Evolutionary conservation across 35 echinoderm and acorn worm genomes (phyloP).

Genomic region (Diadema setosum): DNA sequence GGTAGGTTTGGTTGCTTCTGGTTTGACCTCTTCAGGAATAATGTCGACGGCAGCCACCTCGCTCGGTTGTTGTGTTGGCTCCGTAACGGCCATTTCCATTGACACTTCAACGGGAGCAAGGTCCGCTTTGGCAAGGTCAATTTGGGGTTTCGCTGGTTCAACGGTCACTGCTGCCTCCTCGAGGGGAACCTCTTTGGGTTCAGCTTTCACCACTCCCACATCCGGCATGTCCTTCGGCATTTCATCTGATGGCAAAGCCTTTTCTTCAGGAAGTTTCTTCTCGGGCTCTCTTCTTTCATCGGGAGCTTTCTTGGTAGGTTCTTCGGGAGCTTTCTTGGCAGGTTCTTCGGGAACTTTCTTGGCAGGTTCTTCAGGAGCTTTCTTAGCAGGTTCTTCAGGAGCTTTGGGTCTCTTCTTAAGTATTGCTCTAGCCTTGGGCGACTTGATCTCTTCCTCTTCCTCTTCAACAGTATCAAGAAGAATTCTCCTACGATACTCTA

Average conservation of each 20-base stretch:
- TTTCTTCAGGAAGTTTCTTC: background rate
- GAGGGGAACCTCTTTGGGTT: background rate
- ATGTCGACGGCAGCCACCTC: background rate
- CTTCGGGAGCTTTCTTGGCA: background rate
- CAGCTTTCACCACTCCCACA: background rate
- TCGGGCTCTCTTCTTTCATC: background rate
- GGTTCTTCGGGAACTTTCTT: background rate
- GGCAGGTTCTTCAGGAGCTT: background rate
- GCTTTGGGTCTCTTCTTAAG: background rate
- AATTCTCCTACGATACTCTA: slow-evolving; percentile 18
- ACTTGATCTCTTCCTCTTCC: slow-evolving; percentile 14
- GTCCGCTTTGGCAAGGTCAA: background rate
- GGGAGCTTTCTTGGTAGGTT: background rate
- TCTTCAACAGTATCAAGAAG: slow-evolving; percentile 19
- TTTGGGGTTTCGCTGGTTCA: background rate
- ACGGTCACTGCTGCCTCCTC: background rate
- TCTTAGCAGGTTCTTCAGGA: background rate
- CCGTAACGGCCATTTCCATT: background rate
- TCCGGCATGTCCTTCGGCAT: background rate
- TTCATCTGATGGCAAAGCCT: background rate
- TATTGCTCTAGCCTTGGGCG: background rate
- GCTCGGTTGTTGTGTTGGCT: background rate
- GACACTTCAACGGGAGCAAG: background rate
- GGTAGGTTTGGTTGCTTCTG: background rate
- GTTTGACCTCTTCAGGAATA: background rate